Base-by-base conservation (phyloP, 2,113 vertebrate genomes). In the Rhinogobius similis region DNA sequence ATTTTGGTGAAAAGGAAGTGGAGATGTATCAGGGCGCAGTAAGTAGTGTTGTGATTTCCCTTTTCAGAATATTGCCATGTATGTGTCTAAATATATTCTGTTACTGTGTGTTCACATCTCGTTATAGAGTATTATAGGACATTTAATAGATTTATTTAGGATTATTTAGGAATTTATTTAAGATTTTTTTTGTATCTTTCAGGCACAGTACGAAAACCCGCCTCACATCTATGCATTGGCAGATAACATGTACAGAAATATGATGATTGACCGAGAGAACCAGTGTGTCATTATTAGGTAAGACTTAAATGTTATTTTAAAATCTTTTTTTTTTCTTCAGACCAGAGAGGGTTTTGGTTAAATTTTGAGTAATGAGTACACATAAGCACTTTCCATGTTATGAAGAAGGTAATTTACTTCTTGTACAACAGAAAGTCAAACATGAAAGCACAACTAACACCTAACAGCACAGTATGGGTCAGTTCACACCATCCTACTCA, bases 251-350 rank as follows among this genome's bases (percentile, higher is more conserved):
- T 99, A 97, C 93, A 93, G 97, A 83, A 99, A 99, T 87, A 99
- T 99, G 98, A 97, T 99, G 86, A 99, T 99, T 52, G 98, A 99
- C 86, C 88, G 95, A 68, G 98, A 99, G 90, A 97, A 97, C 89
- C 98, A 99, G 41, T 99, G 98, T 76, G 98, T 99, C 90, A 99
- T 99, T 83, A 99, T 99, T 91, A 98, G 98, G 98, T 99, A 93
- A 87, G 84, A 24, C 62, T n/a, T 58, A 20, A 21, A n/a, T 38
- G 29, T n/a, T 24, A 7, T 23, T 27, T 36, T 36, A 46, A 13
- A 14, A 62, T 61, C 46, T 21, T 38, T 0, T 59, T 23, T 43
- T 1, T 0, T 44, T 10, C 65, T 63, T 65, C 2, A 62, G 10
- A 14, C 24, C 58, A 44, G 12, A 50, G 29, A 18, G 52, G 23